phyloP scores from a whole-genome alignment of 2,113 vertebrate species.

The Anolis sagrei region DNA sequence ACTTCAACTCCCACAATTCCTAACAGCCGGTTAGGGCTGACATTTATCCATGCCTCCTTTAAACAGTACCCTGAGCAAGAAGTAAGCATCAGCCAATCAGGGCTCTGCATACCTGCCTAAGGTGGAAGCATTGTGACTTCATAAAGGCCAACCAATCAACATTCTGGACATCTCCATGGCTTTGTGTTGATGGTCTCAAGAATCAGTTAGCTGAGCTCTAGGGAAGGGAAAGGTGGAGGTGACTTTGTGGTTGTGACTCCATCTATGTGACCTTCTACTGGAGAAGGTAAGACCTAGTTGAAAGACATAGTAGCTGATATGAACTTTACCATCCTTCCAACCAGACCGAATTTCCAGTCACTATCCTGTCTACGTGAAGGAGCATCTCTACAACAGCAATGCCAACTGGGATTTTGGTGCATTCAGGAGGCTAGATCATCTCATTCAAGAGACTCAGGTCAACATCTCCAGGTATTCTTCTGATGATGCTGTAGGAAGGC shows the following conservation, averaged over 20 bases:
- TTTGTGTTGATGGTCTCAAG: too few relatives aligned
- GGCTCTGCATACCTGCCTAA: not conserved
- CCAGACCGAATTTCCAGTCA: slow-evolving; percentile 86
- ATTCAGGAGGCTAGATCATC: slow-evolving; percentile 84
- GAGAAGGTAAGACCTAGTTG: not conserved
- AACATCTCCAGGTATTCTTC: slow-evolving; percentile 86
- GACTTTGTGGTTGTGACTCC: not conserved
- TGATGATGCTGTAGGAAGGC: too few relatives aligned
- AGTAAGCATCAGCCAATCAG: not conserved
- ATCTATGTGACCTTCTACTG: not conserved
- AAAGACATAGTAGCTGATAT: not conserved
- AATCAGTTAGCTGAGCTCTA: not conserved
- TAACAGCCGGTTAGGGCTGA: too few relatives aligned
- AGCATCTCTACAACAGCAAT: slow-evolving; percentile 92
- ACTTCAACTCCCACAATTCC: too few relatives aligned
- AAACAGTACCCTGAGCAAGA: not conserved
- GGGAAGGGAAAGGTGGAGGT: not conserved
- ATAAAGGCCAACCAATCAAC: not conserved
- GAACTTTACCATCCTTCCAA: not conserved
- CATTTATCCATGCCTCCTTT: too few relatives aligned
- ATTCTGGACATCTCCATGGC: not conserved
- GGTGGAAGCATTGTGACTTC: not conserved
- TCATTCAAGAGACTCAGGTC: slow-evolving; percentile 85
- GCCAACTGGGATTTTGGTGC: slow-evolving; percentile 90
- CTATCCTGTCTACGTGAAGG: slow-evolving; percentile 91